Evolutionary conservation across 2,888 invertebrate species (phyloP).

Genomic region (Marasmarcha lunaedactyla): DNA sequence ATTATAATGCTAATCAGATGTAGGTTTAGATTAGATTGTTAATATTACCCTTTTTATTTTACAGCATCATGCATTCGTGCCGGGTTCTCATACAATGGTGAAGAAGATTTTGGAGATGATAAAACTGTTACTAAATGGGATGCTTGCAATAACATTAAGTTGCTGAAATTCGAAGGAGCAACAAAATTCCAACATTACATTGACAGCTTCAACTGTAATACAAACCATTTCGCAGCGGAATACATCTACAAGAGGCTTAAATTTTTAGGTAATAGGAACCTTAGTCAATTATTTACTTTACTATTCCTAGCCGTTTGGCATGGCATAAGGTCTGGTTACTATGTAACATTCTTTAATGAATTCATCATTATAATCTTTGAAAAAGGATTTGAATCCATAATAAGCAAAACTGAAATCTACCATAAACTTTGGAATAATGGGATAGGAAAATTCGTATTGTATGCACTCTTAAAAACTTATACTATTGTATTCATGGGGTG

Average conservation of each 20-base stretch:
- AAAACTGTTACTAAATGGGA: constrained; percentile 74
- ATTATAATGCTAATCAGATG: too few species aligned
- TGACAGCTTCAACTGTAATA: constrained; percentile 93
- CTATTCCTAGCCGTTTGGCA: constrained; percentile 96
- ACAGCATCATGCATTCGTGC: constrained; percentile 63
- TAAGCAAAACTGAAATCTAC: constrained; percentile 62
- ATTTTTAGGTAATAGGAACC: constrained; percentile 85
- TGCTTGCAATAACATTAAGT: constrained; percentile 89
- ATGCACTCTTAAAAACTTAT: constrained; percentile 76
- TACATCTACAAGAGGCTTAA: constrained; percentile 94
- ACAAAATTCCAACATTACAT: constrained; percentile 90
- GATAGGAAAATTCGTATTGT: constrained; percentile 49
- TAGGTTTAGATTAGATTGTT: too few species aligned
- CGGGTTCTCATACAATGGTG: constrained; percentile 89
- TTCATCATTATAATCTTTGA: constrained; percentile 89
- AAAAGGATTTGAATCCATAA: constrained; percentile 75
- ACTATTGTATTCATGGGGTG: constrained; percentile 88
- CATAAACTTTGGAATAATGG: constrained; percentile 46
- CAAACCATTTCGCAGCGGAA: constrained; percentile 94
- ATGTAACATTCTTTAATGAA: constrained; percentile 91
- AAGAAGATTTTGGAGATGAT: constrained; percentile 58
- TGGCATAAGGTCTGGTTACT: constrained; percentile 94
- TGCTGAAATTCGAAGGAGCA: constrained; percentile 85
- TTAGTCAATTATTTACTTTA: constrained; percentile 87
- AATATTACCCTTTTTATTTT: too few species aligned